Evolutionary conservation across 2,888 invertebrate species (phyloP).

Genomic region (Erebia palarica): DNA sequence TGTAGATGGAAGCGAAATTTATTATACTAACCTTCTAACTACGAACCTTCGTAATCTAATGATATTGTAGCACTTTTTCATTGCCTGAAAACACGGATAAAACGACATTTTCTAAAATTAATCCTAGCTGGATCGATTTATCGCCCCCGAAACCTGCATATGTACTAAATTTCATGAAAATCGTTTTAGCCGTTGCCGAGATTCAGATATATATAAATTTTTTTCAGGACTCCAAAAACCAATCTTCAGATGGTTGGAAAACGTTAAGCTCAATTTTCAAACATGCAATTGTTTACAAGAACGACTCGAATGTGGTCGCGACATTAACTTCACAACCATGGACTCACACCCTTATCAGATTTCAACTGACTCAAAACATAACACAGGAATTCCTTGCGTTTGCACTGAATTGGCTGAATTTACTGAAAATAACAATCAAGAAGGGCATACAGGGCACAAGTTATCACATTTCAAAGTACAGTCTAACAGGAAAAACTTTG

Average conservation of each 20-base stretch:
- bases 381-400: conserved; percentile 67
- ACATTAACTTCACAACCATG: conserved; percentile 70
- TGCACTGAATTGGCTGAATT: conserved; percentile 63
- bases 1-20: no score
- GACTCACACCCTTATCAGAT: conserved; percentile 69
- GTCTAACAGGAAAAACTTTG: conserved; percentile 63
- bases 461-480: conserved; percentile 56
- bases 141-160: no score
- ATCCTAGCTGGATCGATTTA: no score
- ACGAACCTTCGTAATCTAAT: no score
- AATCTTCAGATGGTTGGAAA: conserved; percentile 69
- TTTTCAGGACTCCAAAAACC: conserved; percentile 62
- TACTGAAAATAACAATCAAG: conserved; percentile 63
- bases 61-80: no score
- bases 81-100: no score
- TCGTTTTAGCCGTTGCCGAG: no score
- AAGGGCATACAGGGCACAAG: conserved; percentile 53
- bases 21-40: no score
- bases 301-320: conserved; percentile 62
- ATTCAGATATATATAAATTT: no score
- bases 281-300: conserved; percentile 64
- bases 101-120: no score
- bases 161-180: no score
- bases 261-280: conserved; percentile 68
- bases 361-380: conserved; percentile 65